phyloP scores from a whole-genome alignment of 2,888 invertebrate species.

The Pardosa pseudoannulata region DNA sequence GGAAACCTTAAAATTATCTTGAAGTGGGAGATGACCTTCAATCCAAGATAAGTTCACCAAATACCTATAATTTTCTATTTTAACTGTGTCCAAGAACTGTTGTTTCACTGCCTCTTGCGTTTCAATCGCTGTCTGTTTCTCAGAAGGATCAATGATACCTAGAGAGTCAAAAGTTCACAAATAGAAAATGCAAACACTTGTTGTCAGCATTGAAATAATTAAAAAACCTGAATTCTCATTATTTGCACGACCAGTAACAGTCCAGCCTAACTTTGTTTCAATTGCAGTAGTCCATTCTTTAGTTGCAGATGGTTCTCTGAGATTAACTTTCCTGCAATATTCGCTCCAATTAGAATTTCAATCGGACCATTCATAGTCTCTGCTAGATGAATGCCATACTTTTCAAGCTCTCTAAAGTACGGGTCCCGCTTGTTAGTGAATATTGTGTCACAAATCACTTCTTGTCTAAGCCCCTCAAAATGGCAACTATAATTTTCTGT shows the following conservation, averaged over 20 bases:
- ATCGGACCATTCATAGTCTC: background rate
- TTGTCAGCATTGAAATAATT: no score
- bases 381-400: background rate
- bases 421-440: no score
- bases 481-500: no score
- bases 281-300: background rate
- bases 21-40: background rate
- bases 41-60: background rate
- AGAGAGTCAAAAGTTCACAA: background rate
- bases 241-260: background rate
- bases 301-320: background rate
- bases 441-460: no score
- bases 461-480: no score
- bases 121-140: background rate
- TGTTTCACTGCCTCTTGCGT: background rate
- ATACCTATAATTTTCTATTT: background rate
- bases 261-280: slow-evolving; percentile 8
- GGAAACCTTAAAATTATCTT: background rate
- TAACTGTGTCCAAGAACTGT: background rate
- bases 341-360: background rate
- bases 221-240: background rate
- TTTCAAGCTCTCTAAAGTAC: background rate
- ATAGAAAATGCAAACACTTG: background rate
- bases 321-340: slow-evolving; percentile 1
- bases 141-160: background rate